phyloP scores from a whole-genome alignment of 2,113 vertebrate genomes.

The Leptodactylus fuscus region DNA sequence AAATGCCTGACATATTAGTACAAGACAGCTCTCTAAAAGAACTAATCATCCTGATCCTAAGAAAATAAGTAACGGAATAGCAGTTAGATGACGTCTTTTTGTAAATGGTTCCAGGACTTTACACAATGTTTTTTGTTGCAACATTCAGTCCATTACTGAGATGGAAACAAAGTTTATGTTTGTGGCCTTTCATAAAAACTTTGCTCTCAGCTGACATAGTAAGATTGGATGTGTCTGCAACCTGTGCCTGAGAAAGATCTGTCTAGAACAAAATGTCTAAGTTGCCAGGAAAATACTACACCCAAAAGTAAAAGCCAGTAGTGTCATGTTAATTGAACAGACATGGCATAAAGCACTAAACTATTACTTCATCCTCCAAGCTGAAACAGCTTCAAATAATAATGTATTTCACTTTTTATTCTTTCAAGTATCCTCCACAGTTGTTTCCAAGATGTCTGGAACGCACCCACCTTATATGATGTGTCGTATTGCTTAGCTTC shows the following conservation, averaged over 20 bases:
- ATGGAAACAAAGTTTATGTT: conserved; percentile 34
- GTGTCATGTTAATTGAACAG: conserved; percentile 26
- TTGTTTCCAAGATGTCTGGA: conserved; percentile 21
- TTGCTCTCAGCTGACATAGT: conserved; percentile 5
- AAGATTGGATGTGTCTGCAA: not conserved
- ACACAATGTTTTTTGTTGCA: conserved; percentile 6
- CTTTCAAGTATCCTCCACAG: not conserved
- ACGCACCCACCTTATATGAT: not conserved
- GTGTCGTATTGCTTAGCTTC: not conserved
- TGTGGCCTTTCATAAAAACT: not conserved
- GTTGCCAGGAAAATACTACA: conserved; percentile 44
- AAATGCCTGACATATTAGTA: not conserved
- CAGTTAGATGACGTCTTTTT: conserved; percentile 25
- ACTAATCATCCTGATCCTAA: not conserved
- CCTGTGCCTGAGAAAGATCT: not conserved
- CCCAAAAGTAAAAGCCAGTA: not conserved
- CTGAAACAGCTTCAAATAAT: conserved; percentile 6
- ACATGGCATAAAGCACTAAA: conserved; percentile 2
- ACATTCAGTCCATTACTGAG: not conserved
- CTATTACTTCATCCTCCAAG: conserved; percentile 21
- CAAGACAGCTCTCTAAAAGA: not conserved
- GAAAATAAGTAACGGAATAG: conserved; percentile 19
- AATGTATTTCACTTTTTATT: not conserved
- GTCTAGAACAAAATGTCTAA: conserved; percentile 7
- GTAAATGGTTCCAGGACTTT: conserved; percentile 26